A percentile compares a stretch with the other conserved stretches of the same genome.
phyloP scores from a whole-genome alignment of 2,797 vertebrate species.

The Poecilia gillii region DNA sequence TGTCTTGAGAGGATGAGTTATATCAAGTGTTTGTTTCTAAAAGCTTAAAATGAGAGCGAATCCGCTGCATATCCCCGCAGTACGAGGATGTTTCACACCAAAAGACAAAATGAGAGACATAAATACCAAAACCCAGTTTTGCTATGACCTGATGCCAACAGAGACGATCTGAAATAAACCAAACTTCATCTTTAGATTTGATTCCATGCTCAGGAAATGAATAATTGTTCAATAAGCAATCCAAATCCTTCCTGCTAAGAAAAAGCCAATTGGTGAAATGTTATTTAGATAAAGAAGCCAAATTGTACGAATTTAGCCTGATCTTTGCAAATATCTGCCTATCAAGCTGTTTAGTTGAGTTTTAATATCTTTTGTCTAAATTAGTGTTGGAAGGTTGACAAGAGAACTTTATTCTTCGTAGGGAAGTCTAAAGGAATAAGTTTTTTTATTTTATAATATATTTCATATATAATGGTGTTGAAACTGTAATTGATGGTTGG shows the following conservation, averaged over 20 bases:
- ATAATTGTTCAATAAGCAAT: not conserved
- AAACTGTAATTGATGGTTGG: not conserved
- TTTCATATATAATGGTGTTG: not conserved
- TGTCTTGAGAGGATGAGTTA: not conserved
- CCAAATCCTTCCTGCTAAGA: not conserved
- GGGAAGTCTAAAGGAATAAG: not conserved
- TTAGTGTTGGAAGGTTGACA: not conserved
- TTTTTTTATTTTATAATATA: not conserved
- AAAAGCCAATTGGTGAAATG: not conserved
- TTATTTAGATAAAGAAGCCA: not conserved
- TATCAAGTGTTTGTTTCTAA: not conserved
- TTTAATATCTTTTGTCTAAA: not conserved
- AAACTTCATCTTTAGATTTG: not conserved
- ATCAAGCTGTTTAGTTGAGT: no score
- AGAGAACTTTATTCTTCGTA: not conserved
- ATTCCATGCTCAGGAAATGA: not conserved
- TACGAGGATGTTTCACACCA: not conserved
- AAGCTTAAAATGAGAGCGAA: not conserved
- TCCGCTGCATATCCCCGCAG: not conserved
- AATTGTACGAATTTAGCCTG: not conserved
- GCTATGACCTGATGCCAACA: no score
- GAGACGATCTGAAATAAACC: no score
- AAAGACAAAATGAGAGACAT: not conserved
- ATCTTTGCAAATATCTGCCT: not conserved
- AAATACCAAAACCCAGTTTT: not conserved